Conservation (phyloP, 2,113 vertebrate genomes). For the Pterocles burchelli region DNA sequence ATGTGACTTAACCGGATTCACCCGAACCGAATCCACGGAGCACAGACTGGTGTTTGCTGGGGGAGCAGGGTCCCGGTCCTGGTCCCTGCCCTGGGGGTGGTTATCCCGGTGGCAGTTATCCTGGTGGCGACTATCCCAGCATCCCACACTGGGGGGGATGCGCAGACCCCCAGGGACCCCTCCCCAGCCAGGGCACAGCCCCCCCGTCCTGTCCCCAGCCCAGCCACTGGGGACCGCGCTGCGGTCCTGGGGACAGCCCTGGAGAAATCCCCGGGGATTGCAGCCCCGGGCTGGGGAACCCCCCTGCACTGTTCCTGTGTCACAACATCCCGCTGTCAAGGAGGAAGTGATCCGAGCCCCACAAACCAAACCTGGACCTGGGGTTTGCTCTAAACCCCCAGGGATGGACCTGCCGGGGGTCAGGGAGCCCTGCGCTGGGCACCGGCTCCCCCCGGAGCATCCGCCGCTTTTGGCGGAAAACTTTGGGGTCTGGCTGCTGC, state of each 20-base stretch:
- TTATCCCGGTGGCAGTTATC: too few species aligned
- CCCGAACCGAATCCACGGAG: accelerated
- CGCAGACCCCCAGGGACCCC: too few species aligned
- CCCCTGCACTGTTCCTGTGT: not conserved
- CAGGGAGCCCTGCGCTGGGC: accelerated
- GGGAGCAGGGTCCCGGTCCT: too few species aligned
- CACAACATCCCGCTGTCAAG: not conserved
- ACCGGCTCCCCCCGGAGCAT: accelerated
- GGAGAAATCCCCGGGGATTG: too few species aligned
- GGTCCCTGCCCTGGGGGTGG: too few species aligned
- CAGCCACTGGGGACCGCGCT: too few species aligned
- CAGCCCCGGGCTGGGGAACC: not conserved
- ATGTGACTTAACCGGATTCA: accelerated
- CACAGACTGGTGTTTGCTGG: not conserved
- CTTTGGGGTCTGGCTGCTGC: not conserved
- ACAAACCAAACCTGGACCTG: accelerated
- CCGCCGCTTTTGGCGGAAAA: accelerated
- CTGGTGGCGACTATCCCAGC: too few species aligned
- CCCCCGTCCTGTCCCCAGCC: too few species aligned
- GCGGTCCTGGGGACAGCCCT: too few species aligned
- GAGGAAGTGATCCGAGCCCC: accelerated
- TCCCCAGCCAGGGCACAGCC: too few species aligned
- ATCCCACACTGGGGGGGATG: too few species aligned
- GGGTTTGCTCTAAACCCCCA: accelerated
- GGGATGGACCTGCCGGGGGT: accelerated